These are phyloP conservation scores for Celastrina argiolus DNA, from an alignment of 2,888 invertebrate genomes.

Conservation along the genomic window DNA sequence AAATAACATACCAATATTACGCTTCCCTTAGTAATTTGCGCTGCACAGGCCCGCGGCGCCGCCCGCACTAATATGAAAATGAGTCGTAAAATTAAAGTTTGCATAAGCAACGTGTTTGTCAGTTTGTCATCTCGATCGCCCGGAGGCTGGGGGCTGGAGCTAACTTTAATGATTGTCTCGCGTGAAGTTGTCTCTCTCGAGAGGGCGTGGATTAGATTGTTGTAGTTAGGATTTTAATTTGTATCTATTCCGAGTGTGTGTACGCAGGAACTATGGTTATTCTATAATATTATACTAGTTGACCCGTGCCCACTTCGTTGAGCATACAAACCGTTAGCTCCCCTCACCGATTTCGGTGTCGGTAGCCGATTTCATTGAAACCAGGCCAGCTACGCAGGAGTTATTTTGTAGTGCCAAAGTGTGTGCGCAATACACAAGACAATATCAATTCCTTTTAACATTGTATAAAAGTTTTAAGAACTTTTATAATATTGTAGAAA, in stretches of 20 bases:
- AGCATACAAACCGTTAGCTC: no score
- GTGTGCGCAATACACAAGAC: no score
- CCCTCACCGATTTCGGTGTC: no score
- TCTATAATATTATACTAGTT: no score
- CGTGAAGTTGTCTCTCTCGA: constrained; percentile 20
- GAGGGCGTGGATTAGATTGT: not conserved
- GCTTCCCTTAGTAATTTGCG: not conserved
- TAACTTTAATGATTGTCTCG: constrained; percentile 39
- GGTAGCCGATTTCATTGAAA: no score
- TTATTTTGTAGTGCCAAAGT: no score
- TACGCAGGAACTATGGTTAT: no score
- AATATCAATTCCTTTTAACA: no score
- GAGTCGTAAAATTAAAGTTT: constrained; percentile 37
- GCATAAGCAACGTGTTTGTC: constrained; percentile 34
- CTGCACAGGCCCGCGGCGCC: not conserved
- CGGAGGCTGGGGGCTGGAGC: constrained; percentile 35
- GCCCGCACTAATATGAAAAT: constrained; percentile 31
- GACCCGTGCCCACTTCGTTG: no score
- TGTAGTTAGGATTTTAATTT: not conserved
- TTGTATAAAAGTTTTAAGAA: no score
- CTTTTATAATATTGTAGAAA: no score
- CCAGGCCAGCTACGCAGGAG: no score
- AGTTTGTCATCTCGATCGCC: constrained; percentile 35
- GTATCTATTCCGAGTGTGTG: not conserved
- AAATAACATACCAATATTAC: not conserved